Base-by-base conservation (phyloP, 2,797 vertebrate species). In the Mormyrops boulengeri region DNA sequence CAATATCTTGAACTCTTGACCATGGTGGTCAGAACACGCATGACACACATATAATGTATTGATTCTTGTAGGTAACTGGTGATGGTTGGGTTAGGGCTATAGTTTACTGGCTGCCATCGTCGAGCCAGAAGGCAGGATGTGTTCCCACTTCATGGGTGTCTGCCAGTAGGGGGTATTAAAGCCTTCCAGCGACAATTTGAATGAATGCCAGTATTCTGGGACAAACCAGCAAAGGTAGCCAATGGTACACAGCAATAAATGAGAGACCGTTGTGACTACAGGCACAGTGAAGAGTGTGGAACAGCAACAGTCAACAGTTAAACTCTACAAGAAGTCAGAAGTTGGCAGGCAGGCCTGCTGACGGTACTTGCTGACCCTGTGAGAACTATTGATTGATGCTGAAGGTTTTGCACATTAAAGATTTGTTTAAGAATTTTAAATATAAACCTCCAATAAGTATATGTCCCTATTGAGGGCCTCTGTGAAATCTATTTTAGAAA, bases 361-460 rank as follows among this genome's bases (percentile, higher is more conserved):
- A 62, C 53, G 22, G 11, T 49, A 86, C 85, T 55, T 52, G 44
- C 82, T 85, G 82, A 85, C 82, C 44, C 44, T 14, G 12, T 52
- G 50, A 53, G 52, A 87, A 57, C 30, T 34, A 30, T 57, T 57
- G 52, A 38, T 53, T 86, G 49, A 86, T 30, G 52, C 26, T 53
- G 85, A 55, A 34, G 50, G 52, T 26, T 85, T 52, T 85, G 84
- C 22, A 38, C 52, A 22, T 17, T 53, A 53, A 17, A 38, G 4
- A 77, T 77, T 77, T 11, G 55, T 22, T 66, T 50, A 85, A 50
- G 82, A 50, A 85, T 85, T 85, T 85, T 50, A 50, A 50, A 85
- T 85, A 41, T 77, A 77, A 77, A 77, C 34, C 69, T 77, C 34
- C 77, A 82, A 82, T 82, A 82, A 82, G 41, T 82, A 44, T 47